Evolutionary conservation across 2,888 invertebrate species (phyloP).

Genomic region (Andrena trimmerana): DNA sequence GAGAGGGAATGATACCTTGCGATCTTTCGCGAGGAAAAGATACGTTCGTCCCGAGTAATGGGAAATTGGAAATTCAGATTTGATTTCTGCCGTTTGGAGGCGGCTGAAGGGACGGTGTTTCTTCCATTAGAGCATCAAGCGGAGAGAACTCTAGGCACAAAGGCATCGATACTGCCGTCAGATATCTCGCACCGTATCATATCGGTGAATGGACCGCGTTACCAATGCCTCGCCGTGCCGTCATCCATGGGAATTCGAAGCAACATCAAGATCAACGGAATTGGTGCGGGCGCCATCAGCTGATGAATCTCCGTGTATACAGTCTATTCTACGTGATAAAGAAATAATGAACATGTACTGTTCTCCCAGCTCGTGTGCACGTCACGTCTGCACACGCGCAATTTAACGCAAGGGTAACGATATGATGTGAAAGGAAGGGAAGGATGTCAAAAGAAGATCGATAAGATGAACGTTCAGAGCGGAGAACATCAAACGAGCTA

Average conservation of each 20-base stretch:
- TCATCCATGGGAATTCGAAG: neutral
- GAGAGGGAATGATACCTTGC: neutral
- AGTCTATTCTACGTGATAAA: neutral
- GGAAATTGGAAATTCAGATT: neutral
- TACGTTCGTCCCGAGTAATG: too few species aligned
- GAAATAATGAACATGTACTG: slow-evolving; percentile 40
- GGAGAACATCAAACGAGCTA: neutral
- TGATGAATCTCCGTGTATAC: neutral
- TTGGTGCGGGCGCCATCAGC: slow-evolving; percentile 20
- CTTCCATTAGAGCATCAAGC: neutral
- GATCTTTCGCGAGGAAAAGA: too few species aligned
- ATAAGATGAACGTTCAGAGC: neutral
- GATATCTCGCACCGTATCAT: too few species aligned
- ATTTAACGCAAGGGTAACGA: slow-evolving; percentile 29
- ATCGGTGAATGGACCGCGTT: too few species aligned
- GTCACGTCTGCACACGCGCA: slow-evolving; percentile 16
- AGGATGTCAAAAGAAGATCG: neutral
- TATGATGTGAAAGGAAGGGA: slow-evolving; percentile 15
- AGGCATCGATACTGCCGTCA: neutral
- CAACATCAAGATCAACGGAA: slow-evolving; percentile 12
- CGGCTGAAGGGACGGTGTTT: neutral
- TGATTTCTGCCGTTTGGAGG: neutral
- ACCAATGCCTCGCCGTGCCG: too few species aligned
- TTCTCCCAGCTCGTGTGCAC: neutral
- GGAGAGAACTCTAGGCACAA: neutral